Evolutionary conservation across 2,797 vertebrate genomes (phyloP).

Genomic region (Eleutherodactylus coqui): DNA sequence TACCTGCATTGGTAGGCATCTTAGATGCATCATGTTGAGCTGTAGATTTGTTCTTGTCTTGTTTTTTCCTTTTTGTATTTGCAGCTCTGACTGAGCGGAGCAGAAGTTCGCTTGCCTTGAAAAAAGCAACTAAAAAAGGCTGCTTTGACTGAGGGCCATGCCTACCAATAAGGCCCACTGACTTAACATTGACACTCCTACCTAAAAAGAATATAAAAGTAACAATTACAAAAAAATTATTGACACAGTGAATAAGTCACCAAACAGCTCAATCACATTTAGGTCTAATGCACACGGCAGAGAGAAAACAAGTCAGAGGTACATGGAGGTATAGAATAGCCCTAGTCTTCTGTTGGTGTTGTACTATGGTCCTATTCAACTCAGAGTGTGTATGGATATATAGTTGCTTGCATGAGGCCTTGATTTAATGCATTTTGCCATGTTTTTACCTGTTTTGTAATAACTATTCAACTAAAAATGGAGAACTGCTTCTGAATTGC

Average conservation of each 20-base stretch:
- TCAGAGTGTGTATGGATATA: neutral
- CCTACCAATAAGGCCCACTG: slow-evolving; percentile 94
- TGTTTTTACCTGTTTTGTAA: neutral
- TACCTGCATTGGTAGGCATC: slow-evolving; percentile 85
- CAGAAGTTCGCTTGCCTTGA: slow-evolving; percentile 97
- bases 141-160: slow-evolving; percentile 97
- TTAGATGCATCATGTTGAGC: slow-evolving; percentile 88
- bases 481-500: too few species aligned
- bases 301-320: neutral
- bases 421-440: neutral
- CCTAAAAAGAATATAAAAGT: slow-evolving; percentile 75
- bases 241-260: neutral
- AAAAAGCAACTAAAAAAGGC: slow-evolving; percentile 98
- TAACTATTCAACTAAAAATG: neutral
- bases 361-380: too few species aligned
- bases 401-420: neutral
- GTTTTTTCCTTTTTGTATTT: slow-evolving; percentile 91
- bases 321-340: neutral
- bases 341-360: too few species aligned
- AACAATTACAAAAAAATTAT: neutral
- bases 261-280: neutral
- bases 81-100: slow-evolving; percentile 94
- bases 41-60: slow-evolving; percentile 91
- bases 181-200: slow-evolving; percentile 93
- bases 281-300: neutral